These are phyloP conservation scores for Pinctada fucata DNA, from an alignment of 2,888 invertebrate genomes.

Conservation along the genomic window DNA sequence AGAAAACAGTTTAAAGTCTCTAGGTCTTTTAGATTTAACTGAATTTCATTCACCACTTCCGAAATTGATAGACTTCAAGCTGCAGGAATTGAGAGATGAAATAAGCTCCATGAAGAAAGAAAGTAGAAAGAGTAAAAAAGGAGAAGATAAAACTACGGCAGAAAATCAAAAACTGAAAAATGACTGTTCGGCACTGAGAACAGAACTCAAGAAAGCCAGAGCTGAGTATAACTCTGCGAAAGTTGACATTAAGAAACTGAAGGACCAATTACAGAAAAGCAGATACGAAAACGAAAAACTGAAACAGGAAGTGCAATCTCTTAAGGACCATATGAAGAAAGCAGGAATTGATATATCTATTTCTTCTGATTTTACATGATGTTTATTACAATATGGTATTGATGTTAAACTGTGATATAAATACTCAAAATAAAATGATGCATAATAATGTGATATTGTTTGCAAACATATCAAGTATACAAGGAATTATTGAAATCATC, in stretches of 20 bases:
- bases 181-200: conserved; percentile 26
- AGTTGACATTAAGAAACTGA: conserved; percentile 44
- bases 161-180: conserved; percentile 37
- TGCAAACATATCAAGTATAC: no score
- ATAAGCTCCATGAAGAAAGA: conserved; percentile 29
- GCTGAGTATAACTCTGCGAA: conserved; percentile 16
- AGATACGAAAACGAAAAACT: conserved; percentile 55
- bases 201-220: conserved; percentile 35
- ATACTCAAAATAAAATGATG: no score
- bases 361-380: conserved; percentile 32
- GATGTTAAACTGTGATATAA: no score
- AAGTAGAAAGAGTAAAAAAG: conserved; percentile 31
- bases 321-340: conserved; percentile 57
- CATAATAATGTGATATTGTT: no score
- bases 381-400: neutral
- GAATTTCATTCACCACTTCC: conserved; percentile 39
- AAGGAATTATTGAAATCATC: no score
- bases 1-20: conserved; percentile 27
- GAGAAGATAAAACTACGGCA: conserved; percentile 31
- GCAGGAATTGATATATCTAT: conserved; percentile 38
- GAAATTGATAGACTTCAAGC: conserved; percentile 50
- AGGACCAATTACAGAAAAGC: conserved; percentile 46
- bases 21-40: conserved; percentile 26
- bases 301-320: conserved; percentile 49
- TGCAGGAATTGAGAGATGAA: conserved; percentile 46